Evolutionary conservation across 1,140 invertebrate species (phyloP).

Genomic region (Drosophila watanabei): DNA sequence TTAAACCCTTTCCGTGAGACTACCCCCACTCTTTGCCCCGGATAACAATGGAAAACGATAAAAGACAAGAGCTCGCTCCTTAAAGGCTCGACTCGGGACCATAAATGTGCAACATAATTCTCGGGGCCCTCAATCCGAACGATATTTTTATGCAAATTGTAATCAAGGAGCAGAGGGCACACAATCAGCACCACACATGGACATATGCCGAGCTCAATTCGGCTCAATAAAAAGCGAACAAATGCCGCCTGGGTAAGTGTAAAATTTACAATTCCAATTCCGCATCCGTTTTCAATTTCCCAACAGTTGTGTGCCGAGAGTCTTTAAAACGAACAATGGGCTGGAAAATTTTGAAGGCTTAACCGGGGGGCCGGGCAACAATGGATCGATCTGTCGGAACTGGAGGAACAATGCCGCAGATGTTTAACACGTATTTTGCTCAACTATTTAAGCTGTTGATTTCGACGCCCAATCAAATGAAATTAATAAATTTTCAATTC

Average conservation of each 20-base stretch:
- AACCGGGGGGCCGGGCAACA: constrained; percentile 26
- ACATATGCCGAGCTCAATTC: constrained; percentile 71
- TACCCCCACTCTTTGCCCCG: background rate
- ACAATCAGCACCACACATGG: constrained; percentile 42
- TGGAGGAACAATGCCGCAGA: constrained; percentile 55
- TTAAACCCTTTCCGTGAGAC: constrained; percentile 25
- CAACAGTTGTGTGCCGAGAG: constrained; percentile 70
- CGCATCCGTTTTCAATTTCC: constrained; percentile 52
- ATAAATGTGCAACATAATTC: constrained; percentile 78
- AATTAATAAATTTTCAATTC: constrained; percentile 65
- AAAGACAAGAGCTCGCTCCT: constrained; percentile 66
- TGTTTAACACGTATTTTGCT: constrained; percentile 65
- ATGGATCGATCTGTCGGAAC: constrained; percentile 22
- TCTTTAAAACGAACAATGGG: constrained; percentile 57
- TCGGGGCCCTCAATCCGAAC: constrained; percentile 47
- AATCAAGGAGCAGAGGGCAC: constrained; percentile 72
- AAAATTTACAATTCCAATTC: constrained; percentile 82
- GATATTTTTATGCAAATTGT: constrained; percentile 82
- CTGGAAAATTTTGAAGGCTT: constrained; percentile 47
- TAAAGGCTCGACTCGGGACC: constrained; percentile 52
- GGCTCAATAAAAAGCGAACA: constrained; percentile 74
- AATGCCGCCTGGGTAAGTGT: constrained; percentile 77
- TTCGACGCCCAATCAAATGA: constrained; percentile 71
- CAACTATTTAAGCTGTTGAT: constrained; percentile 71
- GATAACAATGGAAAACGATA: constrained; percentile 67